Base-by-base conservation (phyloP, 2,113 vertebrate species). In the Puma concolor region DNA sequence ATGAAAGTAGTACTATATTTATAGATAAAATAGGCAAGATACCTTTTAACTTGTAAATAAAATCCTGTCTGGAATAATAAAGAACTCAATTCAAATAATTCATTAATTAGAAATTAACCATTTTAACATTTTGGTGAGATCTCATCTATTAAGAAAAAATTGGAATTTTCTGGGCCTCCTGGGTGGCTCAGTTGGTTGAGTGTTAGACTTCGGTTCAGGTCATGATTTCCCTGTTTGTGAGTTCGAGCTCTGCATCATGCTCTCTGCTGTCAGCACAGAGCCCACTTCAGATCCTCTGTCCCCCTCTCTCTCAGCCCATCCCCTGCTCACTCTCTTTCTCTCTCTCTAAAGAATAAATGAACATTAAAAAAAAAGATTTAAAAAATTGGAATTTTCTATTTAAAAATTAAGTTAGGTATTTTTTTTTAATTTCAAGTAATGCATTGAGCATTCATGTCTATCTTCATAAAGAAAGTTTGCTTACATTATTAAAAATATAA, bases 371-470 rank as follows among this genome's bases (percentile, higher is more conserved):
- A 60, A 60, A 60, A 60, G 21, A 60, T 60, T 19, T 60, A 23
- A 60, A 60, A 8, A 23, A 60, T 60, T 60, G 57, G 57, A 60
- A 60, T 60, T 60, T 60, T 60, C 57, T 60, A 23, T 54, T 21
- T 88, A 95, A 83, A 92, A 95, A 80, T 82, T 89, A 27, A 25
- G n/a, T 29, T 96, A 76, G 0, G 44, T 44, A 44, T 95, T 95
- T 52, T 84, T 84, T 5, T 14, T 95, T 98, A 69, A 95, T 36
- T 60, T 67, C 7, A 86, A 41, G 29, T 60, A 66, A n/a, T 77
- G 2, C 4, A 14, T 57, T 84, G 33, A 85, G 4, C 63, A 29
- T 72, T 60, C 7, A n/a, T 66, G 1, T 88, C 21, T 92, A n/a
- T 23, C 12, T 79, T 87, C 29, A 84, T 69, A 52, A 82, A 67